Base-by-base conservation (phyloP, 2,888 invertebrate species). In the Diabrotica balteata region DNA sequence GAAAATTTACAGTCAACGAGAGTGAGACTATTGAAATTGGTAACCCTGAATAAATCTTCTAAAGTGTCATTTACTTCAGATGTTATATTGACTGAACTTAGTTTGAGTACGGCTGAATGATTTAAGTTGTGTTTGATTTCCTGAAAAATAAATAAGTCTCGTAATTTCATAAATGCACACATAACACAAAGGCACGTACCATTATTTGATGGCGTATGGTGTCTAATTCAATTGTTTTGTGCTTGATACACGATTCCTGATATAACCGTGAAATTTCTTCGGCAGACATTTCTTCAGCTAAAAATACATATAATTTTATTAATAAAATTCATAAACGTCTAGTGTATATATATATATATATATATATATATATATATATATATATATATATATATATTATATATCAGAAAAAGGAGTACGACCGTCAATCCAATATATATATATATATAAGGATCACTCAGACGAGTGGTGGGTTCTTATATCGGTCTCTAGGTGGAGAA, bases 1-100 rank as follows among this genome's bases (percentile, higher is more conserved):
- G 77, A 79, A 60, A 81, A 82, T 72, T 78, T 79, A 62, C 81
- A 81, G 66, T 81, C 81, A 54, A 76, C 74, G 32, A 83, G 73
- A 44, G 76, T 72, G 44, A 83, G 70, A 10, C 77, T 80, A 59
- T 77, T 78, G 69, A 83, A 83, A 73, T 81, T 83, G n/a, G 78
- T 70, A 32, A 82, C 77, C 75, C 80, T 80, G 44, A 83, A 73
- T 52, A 83, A 62, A 66, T 80, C 81, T 69, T 83, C 83, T 7
- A 83, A 67, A 7, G 82, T 82, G 65, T 83, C 82, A 61, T 81
- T 81, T 44, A 82, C 81, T 70, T 83, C 83, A 66, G 74, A 75
- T 11, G 81, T 80, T 63, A 82, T 75, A 67, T 76, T 79, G 10
- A 82, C 72, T 59, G 77, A 76, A 43, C 77, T 72, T 66, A 83